Conservation (phyloP, 2,888 invertebrate species). For the Epiblema foenella region DNA sequence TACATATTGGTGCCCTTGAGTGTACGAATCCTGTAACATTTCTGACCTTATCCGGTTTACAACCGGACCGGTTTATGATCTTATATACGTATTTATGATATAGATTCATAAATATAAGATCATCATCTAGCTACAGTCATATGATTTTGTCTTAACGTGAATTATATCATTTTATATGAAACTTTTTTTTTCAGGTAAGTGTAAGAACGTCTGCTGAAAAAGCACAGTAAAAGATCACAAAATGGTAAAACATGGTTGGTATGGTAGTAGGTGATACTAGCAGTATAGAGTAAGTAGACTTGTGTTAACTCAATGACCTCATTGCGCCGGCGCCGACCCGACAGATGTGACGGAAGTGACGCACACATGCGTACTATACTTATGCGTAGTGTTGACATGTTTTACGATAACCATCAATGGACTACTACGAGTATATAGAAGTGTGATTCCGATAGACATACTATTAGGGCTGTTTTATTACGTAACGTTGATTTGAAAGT, state of each 20-base stretch:
- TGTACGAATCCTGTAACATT: no score
- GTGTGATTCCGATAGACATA: background rate
- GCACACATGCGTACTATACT: constrained; percentile 8
- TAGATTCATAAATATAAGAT: no score
- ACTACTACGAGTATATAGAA: background rate
- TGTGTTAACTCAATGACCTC: constrained; percentile 36
- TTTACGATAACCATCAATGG: constrained; percentile 26
- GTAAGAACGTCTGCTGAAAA: background rate
- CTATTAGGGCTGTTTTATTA: background rate
- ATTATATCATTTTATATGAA: background rate
- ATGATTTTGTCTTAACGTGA: background rate
- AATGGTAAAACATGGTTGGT: background rate
- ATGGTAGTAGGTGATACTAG: background rate
- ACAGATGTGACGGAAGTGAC: constrained; percentile 42
- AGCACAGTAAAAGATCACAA: background rate
- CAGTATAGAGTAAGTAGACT: background rate
- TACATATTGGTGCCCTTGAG: no score
- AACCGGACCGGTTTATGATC: no score
- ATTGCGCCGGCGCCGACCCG: constrained; percentile 39
- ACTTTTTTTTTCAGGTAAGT: constrained; percentile 25
- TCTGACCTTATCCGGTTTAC: no score
- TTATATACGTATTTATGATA: no score
- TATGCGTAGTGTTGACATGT: background rate
- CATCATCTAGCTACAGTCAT: background rate
- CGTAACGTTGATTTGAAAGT: background rate